Percentiles rank a stretch among this genome's conserved stretches.
Conservation (phyloP, 2,113 vertebrate species). For the Dipodomys merriami region DNA sequence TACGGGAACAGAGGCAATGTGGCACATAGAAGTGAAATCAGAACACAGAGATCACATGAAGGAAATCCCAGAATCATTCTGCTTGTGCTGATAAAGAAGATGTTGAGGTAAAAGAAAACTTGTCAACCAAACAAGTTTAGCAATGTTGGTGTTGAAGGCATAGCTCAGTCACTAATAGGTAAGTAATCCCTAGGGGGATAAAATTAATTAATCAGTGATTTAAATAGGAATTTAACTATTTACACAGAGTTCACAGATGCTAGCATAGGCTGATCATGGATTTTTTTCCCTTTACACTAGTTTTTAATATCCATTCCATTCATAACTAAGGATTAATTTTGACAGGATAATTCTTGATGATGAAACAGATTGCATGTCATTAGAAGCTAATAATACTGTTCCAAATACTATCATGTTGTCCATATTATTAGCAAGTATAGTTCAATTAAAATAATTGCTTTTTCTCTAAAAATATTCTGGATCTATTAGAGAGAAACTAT, state of each 20-base stretch:
- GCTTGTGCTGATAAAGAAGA: neutral
- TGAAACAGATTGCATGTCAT: neutral
- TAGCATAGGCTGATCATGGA: neutral
- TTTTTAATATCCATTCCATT: neutral
- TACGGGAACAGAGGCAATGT: neutral
- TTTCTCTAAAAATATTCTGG: neutral
- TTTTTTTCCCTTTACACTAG: neutral
- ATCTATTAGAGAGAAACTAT: neutral
- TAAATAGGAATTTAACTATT: neutral
- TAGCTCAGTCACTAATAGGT: neutral
- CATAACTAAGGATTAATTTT: neutral
- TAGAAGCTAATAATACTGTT: neutral
- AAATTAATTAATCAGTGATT: neutral
- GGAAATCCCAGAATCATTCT: neutral
- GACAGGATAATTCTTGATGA: neutral
- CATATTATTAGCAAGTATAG: neutral
- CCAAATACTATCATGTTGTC: neutral
- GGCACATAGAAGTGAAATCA: neutral
- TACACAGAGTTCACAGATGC: neutral
- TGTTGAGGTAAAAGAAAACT: neutral
- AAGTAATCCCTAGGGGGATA: neutral
- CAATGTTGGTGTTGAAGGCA: neutral
- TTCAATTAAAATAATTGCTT: conserved; percentile 30
- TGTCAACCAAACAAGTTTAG: neutral
- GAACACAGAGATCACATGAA: too few relatives aligned